phyloP scores from a whole-genome alignment of 2,888 invertebrate genomes.

The Callimorpha dominula region DNA sequence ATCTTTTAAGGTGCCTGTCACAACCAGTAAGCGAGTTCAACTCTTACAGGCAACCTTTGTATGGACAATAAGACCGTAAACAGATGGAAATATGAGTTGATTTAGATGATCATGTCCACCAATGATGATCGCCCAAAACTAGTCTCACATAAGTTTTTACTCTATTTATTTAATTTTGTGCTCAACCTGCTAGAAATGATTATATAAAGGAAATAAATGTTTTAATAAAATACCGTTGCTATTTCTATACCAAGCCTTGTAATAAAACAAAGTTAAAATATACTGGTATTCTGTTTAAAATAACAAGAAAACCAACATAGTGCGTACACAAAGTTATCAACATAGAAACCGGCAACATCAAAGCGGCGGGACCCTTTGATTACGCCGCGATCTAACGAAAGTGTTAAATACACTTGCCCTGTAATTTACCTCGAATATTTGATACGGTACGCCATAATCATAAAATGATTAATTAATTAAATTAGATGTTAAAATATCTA shows the following conservation, averaged over 20 bases:
- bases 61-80: too few relatives aligned
- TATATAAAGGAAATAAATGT: not conserved
- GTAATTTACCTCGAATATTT: conserved; percentile 33
- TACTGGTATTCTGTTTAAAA: conserved; percentile 3
- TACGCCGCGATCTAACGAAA: conserved; percentile 49
- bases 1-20: too few relatives aligned
- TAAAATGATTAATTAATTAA: conserved; percentile 27
- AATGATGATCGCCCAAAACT: too few relatives aligned
- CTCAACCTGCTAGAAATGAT: not conserved
- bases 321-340: conserved; percentile 14
- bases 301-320: conserved; percentile 8
- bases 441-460: conserved; percentile 24
- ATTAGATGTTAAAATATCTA: conserved; percentile 7
- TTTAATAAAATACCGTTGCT: not conserved
- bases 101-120: too few relatives aligned
- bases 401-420: conserved; percentile 43
- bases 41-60: too few relatives aligned
- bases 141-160: not conserved
- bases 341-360: conserved; percentile 54
- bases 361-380: conserved; percentile 56
- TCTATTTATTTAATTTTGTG: not conserved
- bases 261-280: not conserved
- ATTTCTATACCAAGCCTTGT: not conserved
- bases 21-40: too few relatives aligned
- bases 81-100: too few relatives aligned